Evolutionary conservation across 2,888 invertebrate species (phyloP).

Genomic region (Chloroclystis v-ata): DNA sequence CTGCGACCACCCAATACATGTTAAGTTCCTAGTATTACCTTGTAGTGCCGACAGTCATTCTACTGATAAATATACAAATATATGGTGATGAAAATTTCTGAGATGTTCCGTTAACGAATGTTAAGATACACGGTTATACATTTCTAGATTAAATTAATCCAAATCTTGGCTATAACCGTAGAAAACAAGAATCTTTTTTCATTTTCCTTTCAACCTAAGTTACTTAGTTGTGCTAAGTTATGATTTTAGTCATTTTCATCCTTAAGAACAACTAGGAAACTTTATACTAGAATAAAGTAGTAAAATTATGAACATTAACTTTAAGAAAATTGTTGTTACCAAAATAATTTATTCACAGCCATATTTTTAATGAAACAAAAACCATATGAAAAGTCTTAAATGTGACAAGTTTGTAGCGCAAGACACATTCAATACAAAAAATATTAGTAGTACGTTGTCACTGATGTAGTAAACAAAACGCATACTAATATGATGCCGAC

Average conservation of each 20-base stretch:
- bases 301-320: too few relatives aligned
- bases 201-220: too few relatives aligned
- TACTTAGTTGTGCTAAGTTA: too few relatives aligned
- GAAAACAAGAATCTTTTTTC: too few relatives aligned
- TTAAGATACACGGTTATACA: background rate
- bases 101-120: background rate
- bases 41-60: slow-evolving; percentile 16
- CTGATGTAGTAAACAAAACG: slow-evolving; percentile 50
- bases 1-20: slow-evolving; percentile 30
- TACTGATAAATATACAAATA: slow-evolving; percentile 1
- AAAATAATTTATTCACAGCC: too few relatives aligned
- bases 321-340: too few relatives aligned
- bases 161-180: background rate
- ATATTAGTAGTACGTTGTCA: slow-evolving; percentile 21
- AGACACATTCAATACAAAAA: background rate
- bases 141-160: too few relatives aligned
- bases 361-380: too few relatives aligned
- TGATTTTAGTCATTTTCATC: too few relatives aligned
- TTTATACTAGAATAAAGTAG: too few relatives aligned
- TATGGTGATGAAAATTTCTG: background rate
- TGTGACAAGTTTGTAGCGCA: background rate
- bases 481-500: slow-evolving; percentile 43
- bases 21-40: slow-evolving; percentile 27
- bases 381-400: too few relatives aligned
- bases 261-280: too few relatives aligned